Conservation (phyloP, 2,797 vertebrate species). For the Halcyon chelicuti region DNA sequence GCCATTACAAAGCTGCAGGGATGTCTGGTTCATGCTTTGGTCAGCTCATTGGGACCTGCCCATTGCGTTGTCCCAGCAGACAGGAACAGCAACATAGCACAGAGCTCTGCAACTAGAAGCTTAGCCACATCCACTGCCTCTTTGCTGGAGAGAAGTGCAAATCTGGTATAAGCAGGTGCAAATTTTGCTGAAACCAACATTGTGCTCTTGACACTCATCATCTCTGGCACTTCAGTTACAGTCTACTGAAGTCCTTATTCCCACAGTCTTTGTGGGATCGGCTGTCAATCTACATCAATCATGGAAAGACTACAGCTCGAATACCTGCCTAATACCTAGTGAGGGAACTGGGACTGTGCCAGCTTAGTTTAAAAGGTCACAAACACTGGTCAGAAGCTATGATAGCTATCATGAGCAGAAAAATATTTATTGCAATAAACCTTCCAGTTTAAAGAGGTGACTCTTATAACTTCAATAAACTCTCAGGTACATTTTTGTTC, state of each 20-base stretch:
- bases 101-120: background rate
- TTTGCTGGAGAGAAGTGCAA: conserved; percentile 1
- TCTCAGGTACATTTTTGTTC: background rate
- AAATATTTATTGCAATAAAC: conserved; percentile 19
- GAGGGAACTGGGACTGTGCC: background rate
- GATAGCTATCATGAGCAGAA: background rate
- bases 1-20: background rate
- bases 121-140: background rate
- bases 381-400: background rate
- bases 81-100: background rate
- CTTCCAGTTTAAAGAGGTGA: background rate
- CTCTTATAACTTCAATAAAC: conserved; percentile 24
- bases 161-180: conserved; percentile 42
- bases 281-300: background rate
- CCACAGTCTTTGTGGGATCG: background rate
- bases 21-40: conserved; percentile 39
- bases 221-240: background rate
- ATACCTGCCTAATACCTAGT: background rate
- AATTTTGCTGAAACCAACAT: conserved; percentile 33
- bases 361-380: background rate
- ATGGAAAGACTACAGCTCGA: background rate
- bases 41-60: background rate
- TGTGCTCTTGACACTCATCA: background rate
- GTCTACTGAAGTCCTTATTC: background rate
- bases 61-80: background rate